phyloP scores from a whole-genome alignment of 2,797 vertebrate genomes.

The Galago senegalensis region DNA sequence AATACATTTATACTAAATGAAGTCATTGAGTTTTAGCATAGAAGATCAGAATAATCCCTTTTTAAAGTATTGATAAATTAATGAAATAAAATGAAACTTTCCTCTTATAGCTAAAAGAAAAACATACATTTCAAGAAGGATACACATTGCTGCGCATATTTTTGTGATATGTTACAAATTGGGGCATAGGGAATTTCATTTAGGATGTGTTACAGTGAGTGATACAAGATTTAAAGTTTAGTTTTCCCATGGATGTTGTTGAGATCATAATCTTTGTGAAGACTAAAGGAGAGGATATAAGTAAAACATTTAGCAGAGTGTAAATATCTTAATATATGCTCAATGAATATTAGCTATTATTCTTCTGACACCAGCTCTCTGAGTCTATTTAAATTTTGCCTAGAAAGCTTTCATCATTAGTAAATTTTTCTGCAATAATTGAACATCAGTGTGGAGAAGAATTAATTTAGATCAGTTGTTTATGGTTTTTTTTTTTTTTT shows the following conservation, averaged over 20 bases:
- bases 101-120: not conserved
- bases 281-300: not conserved
- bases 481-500: not conserved
- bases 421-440: conserved; percentile 42
- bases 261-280: not conserved
- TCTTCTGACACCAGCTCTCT: not conserved
- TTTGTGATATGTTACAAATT: conserved; percentile 55
- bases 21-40: not conserved
- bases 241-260: not conserved
- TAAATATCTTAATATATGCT: not conserved
- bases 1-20: conserved; percentile 32
- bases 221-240: conserved; percentile 11
- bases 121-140: not conserved
- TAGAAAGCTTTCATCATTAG: not conserved
- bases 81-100: conserved; percentile 44
- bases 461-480: not conserved
- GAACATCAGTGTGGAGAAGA: not conserved
- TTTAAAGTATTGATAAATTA: conserved; percentile 5
- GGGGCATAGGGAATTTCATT: not conserved
- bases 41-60: rapidly evolving
- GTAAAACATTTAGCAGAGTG: conserved; percentile 12
- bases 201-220: not conserved
- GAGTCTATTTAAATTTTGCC: not conserved
- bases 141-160: not conserved
- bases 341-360: not conserved